Evolutionary conservation across 2,113 vertebrate genomes (phyloP).

Genomic region (Isichthys henryi): DNA sequence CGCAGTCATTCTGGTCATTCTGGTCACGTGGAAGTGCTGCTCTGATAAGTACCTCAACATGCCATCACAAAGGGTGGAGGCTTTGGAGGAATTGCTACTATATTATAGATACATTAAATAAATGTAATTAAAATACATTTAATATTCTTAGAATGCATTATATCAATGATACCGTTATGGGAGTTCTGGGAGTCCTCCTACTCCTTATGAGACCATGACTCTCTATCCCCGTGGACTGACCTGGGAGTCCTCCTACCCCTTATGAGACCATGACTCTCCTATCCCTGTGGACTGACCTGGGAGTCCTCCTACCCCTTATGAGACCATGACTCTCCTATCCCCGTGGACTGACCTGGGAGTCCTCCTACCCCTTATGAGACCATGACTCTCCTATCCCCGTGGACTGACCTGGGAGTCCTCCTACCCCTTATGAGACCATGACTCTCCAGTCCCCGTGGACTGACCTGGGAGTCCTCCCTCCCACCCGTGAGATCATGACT

Average conservation of each 20-base stretch:
- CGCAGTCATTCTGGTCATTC: background rate
- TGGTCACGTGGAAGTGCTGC: background rate
- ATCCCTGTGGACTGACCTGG: background rate
- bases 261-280: background rate
- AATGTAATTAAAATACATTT: background rate
- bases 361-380: background rate
- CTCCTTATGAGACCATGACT: background rate
- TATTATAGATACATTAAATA: background rate
- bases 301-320: background rate
- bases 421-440: background rate
- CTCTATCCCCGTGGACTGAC: background rate
- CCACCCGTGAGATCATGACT: background rate
- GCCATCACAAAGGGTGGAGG: background rate
- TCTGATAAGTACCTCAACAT: background rate
- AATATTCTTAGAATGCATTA: background rate
- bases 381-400: background rate
- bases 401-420: background rate
- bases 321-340: background rate
- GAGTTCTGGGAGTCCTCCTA: background rate
- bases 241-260: background rate
- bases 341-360: background rate
- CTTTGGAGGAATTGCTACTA: background rate
- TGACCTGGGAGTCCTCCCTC: conserved; percentile 84
- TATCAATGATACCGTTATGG: background rate
- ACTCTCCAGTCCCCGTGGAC: conserved; percentile 14